These are phyloP conservation scores for Deilephila elpenor DNA, from an alignment of 2,888 invertebrate species.

Conservation along the genomic window DNA sequence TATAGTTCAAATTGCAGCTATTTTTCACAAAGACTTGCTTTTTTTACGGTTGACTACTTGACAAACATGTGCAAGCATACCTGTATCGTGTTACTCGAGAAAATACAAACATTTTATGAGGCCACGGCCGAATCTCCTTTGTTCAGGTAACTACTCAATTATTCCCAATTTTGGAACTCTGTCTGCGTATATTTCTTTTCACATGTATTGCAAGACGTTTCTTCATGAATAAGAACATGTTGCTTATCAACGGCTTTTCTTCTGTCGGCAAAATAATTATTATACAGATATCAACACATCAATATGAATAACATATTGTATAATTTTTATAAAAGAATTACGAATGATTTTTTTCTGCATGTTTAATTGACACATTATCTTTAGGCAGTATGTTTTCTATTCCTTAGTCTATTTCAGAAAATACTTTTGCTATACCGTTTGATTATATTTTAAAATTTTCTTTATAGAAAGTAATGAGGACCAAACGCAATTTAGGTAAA, in stretches of 20 bases:
- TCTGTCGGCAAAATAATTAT: too few species aligned
- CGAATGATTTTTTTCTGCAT: neutral
- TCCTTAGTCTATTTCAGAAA: conserved; percentile 2
- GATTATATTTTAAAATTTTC: neutral
- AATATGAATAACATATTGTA: conserved; percentile 3
- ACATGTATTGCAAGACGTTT: too few species aligned
- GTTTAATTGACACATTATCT: neutral
- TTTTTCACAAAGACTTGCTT: too few species aligned
- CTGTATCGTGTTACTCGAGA: neutral
- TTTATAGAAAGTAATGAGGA: neutral
- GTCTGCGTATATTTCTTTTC: neutral
- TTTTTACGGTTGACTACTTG: too few species aligned
- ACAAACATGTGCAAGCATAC: too few species aligned
- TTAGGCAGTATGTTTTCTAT: neutral
- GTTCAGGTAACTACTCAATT: neutral
- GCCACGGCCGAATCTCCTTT: neutral
- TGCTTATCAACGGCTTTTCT: too few species aligned
- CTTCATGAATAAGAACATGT: too few species aligned
- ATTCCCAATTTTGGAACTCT: neutral
- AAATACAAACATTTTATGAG: neutral
- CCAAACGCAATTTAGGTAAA: neutral
- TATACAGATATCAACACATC: too few species aligned
- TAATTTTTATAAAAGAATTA: neutral
- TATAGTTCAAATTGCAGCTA: too few species aligned
- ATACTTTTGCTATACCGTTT: neutral